Conservation (phyloP, 2,113 vertebrate genomes). For the Corythaeola cristata region DNA sequence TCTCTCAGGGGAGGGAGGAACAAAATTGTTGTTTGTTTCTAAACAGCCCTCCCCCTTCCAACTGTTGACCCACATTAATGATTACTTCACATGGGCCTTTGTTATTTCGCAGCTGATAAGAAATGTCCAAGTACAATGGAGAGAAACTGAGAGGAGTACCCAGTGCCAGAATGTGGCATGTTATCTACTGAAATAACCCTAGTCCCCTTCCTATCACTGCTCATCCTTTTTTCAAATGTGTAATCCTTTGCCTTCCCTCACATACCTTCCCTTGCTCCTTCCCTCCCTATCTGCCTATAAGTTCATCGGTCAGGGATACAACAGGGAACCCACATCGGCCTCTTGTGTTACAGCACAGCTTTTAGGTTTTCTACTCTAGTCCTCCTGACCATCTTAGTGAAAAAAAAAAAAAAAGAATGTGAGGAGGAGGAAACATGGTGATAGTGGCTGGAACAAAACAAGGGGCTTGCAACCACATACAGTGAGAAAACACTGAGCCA, state of each 20-base stretch:
- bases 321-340: not conserved
- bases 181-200: not conserved
- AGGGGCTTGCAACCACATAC: not conserved
- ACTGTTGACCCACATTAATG: not conserved
- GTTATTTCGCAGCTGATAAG: not conserved
- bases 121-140: not conserved
- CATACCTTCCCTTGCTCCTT: not conserved
- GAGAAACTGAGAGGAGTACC: not conserved
- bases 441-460: not conserved
- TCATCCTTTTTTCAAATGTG: not conserved
- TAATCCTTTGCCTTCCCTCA: not conserved
- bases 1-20: not conserved
- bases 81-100: not conserved
- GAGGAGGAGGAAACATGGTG: not conserved
- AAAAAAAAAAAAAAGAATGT: too few relatives aligned
- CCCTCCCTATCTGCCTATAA: not conserved
- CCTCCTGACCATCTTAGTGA: not conserved
- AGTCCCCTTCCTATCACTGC: not conserved
- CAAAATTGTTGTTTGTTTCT: not conserved
- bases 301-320: not conserved
- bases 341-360: not conserved
- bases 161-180: not conserved
- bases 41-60: not conserved
- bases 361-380: not conserved
- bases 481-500: not conserved